Conservation (phyloP, 2,113 vertebrate species). For the Laterallus jamaicensis region DNA sequence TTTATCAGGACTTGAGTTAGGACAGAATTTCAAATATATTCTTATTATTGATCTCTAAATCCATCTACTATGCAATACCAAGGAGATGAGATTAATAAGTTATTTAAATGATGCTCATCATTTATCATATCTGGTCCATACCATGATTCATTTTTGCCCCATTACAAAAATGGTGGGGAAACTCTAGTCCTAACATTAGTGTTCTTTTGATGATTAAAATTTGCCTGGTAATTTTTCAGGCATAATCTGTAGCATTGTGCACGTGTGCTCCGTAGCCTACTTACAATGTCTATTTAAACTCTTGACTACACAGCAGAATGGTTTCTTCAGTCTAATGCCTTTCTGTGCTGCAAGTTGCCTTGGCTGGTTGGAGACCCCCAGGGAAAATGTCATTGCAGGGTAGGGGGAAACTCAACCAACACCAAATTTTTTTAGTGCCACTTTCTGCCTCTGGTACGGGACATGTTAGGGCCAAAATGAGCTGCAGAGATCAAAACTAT, state of each 20-base stretch:
- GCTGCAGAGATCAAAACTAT: background rate
- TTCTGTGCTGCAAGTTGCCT: background rate
- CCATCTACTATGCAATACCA: background rate
- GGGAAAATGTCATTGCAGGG: background rate
- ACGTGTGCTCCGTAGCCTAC: background rate
- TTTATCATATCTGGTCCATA: background rate
- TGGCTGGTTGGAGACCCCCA: background rate
- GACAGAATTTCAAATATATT: background rate
- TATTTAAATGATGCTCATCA: background rate
- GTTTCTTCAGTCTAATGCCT: slow-evolving; percentile 1
- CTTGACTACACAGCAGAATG: background rate
- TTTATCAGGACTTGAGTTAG: background rate
- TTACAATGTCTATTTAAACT: background rate
- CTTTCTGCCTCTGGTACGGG: slow-evolving; percentile 7
- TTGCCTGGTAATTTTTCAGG: background rate
- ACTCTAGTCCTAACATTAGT: background rate
- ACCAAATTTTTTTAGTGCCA: background rate
- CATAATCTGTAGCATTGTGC: background rate
- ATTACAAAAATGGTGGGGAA: background rate
- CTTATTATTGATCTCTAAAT: background rate
- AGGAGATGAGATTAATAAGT: background rate
- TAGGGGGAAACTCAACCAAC: background rate
- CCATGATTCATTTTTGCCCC: background rate
- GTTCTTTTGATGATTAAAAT: background rate
- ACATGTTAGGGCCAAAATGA: background rate